Base-by-base conservation (phyloP, 2,113 vertebrate species). In the Furnarius figulus region DNA sequence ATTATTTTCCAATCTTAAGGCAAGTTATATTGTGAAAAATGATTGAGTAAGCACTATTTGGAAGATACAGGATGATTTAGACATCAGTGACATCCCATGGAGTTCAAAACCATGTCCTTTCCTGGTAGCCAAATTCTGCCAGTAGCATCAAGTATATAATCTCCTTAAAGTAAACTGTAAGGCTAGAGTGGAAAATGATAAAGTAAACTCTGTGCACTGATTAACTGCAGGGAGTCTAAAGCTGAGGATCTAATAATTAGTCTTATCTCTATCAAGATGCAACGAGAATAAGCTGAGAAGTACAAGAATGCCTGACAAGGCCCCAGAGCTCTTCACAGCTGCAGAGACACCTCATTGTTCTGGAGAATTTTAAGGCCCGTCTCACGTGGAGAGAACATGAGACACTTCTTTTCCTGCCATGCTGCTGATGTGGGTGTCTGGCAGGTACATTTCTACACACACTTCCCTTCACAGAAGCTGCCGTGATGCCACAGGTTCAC, bases 191-290 rank as follows among this genome's bases (percentile, higher is more conserved):
- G 61, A 74, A 92, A 66, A 81, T 17, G 8, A 71, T 82, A 82
- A 65, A 46, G 53, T 75, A 40, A 61, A 93, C 11, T 62, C 81
- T 46, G 21, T 59, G 50, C 56, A 63, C 30, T 28, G 28, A 82
- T 46, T 42, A 84, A 93, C 83, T 75, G 37, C 47, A 68, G 91
- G 73, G 61, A 84, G 37, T 49, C 89, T 75, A 40, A 87, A 86
- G 70, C 47, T 80, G 67, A 74, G 39, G 46, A 77, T 86, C 68
- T 74, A 88, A 71, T 90, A 89, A 93, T 74, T 86, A 77, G 44
- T 74, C 42, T 90, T 74, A 81, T 46, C 72, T 63, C 76, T 82
- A 84, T 52, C 83, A 92, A 95, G 73, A 80, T 93, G 88, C 50
- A 93, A 74, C 27, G 81, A 39, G 72, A 95, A 67, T 59, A 89